Conservation (phyloP, 2,888 invertebrate species). For the Acrobasis repandana region DNA sequence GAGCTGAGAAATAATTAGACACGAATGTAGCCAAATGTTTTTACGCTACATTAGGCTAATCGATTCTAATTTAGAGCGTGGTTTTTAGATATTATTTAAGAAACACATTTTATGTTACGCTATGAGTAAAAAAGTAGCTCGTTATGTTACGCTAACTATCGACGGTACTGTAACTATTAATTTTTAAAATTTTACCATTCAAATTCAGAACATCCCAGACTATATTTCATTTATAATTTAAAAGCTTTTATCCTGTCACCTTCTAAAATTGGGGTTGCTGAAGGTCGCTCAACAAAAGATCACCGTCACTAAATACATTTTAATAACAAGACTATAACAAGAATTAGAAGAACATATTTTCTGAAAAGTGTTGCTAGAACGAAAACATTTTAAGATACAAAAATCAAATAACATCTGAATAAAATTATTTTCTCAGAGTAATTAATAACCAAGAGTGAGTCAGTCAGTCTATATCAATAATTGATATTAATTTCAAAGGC, state of each 20-base stretch:
- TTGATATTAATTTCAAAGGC: neutral
- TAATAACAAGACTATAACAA: no score
- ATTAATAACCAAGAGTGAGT: neutral
- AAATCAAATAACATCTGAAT: neutral
- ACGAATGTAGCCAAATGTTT: no score
- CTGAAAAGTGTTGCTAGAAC: no score
- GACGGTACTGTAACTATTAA: neutral
- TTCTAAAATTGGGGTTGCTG: neutral
- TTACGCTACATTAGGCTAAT: no score
- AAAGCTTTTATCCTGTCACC: neutral
- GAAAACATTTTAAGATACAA: neutral
- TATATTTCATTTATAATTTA: conserved; percentile 9
- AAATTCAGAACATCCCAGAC: neutral
- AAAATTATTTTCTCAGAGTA: neutral
- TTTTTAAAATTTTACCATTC: neutral
- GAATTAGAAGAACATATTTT: no score
- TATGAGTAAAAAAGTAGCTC: no score
- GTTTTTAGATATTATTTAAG: no score
- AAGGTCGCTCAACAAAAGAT: neutral
- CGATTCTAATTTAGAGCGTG: no score
- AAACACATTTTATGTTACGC: no score
- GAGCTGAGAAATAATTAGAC: neutral
- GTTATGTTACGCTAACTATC: no score
- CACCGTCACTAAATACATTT: no score
- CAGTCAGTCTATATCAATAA: no score